These are phyloP conservation scores for Petaurus breviceps DNA, from an alignment of 2,113 vertebrate genomes.

Conservation along the genomic window DNA sequence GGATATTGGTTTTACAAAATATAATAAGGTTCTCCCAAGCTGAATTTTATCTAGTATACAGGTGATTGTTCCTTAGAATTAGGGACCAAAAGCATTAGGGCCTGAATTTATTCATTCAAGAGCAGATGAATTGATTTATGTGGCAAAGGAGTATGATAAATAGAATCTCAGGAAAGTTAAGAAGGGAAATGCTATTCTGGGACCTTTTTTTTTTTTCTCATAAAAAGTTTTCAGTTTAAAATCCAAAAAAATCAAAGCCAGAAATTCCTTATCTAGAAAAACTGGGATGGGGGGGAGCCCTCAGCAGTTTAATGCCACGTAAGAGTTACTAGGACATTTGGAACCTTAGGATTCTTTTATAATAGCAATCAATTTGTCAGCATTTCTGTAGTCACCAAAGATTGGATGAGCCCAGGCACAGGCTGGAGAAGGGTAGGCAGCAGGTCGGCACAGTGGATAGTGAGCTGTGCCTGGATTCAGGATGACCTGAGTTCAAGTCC, in stretches of 20 bases:
- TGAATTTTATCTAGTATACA: conserved; percentile 38
- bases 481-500: neutral
- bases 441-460: neutral
- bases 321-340: neutral
- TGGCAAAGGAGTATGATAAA: neutral
- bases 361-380: neutral
- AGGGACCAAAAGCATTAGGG: neutral
- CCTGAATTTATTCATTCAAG: neutral
- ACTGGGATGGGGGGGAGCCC: neutral
- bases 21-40: neutral
- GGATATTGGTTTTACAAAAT: conserved; percentile 43
- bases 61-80: neutral
- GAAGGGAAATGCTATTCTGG: conserved; percentile 7
- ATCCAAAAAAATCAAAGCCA: neutral
- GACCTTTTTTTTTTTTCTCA: neutral
- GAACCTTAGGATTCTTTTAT: neutral
- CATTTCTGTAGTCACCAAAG: neutral
- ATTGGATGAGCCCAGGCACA: neutral
- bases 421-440: neutral
- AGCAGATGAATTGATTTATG: neutral
- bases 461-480: neutral
- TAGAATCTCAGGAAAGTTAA: neutral
- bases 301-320: conserved; percentile 19
- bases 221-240: conserved; percentile 47
- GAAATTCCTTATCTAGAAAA: conserved; percentile 30